These are phyloP conservation scores for Barbus barbus DNA, from an alignment of 2,113 vertebrate genomes.

Conservation along the genomic window DNA sequence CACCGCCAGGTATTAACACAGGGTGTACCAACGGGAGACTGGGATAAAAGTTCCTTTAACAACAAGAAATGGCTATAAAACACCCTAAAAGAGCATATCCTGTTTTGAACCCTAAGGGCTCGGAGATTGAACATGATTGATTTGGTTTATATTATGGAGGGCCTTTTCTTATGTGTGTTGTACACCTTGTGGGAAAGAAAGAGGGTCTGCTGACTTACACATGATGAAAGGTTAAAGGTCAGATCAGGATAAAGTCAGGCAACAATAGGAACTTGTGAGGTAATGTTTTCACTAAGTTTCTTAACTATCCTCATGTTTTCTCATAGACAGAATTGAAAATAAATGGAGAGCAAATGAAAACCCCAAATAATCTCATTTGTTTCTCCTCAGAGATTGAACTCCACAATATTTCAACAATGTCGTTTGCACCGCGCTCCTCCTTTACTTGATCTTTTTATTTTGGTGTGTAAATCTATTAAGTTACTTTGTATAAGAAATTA, in stretches of 20 bases:
- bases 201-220: neutral
- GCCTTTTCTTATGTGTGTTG: too few species aligned
- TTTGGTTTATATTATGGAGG: neutral
- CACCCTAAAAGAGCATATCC: slow-evolving; percentile 5
- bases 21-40: neutral
- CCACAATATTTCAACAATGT: neutral
- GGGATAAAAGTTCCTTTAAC: slow-evolving; percentile 13
- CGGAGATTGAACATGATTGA: slow-evolving; percentile 1
- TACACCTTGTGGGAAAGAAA: slow-evolving; percentile 29
- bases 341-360: neutral
- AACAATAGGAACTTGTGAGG: neutral
- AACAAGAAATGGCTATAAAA: slow-evolving; percentile 23
- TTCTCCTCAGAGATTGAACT: neutral
- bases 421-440: too few species aligned
- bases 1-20: slow-evolving; percentile 13
- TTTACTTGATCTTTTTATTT: too few species aligned
- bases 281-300: neutral
- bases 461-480: too few species aligned
- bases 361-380: neutral
- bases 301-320: neutral
- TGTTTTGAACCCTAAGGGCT: neutral
- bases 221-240: neutral
- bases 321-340: neutral
- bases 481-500: too few species aligned
- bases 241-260: neutral